Evolutionary conservation across 1,140 invertebrate species (phyloP).

Genomic region (Zaprionus ornatus): DNA sequence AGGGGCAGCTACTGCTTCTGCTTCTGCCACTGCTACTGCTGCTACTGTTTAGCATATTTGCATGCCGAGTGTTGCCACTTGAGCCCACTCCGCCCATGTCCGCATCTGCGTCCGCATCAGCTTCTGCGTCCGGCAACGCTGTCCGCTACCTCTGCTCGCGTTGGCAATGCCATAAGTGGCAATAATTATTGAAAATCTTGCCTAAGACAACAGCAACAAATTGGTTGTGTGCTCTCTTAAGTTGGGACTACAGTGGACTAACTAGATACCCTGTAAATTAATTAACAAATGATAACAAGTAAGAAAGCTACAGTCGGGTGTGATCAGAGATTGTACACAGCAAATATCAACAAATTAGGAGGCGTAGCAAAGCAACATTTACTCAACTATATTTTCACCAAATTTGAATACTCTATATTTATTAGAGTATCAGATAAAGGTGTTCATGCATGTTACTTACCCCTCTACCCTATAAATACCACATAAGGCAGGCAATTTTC

Average conservation of each 20-base stretch:
- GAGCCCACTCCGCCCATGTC: slow-evolving; percentile 58
- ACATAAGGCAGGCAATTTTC: background rate
- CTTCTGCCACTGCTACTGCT: slow-evolving; percentile 29
- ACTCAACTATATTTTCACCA: no score
- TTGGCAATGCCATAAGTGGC: slow-evolving; percentile 72
- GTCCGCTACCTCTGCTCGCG: background rate
- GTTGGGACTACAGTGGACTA: background rate
- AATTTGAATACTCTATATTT: no score
- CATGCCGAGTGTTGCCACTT: slow-evolving; percentile 79
- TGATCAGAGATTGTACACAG: no score
- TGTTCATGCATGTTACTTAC: no score
- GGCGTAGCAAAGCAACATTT: no score
- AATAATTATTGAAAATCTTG: slow-evolving; percentile 83
- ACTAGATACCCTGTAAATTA: background rate
- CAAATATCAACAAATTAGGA: no score
- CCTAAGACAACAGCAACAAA: slow-evolving; percentile 73
- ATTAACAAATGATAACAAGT: no score
- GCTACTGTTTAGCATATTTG: slow-evolving; percentile 83
- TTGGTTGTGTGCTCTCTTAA: slow-evolving; percentile 8
- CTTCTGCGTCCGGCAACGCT: slow-evolving; percentile 11
- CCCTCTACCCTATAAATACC: no score
- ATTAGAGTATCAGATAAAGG: no score
- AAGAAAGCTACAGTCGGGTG: no score
- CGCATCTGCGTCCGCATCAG: slow-evolving; percentile 26
- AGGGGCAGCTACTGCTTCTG: background rate